These are phyloP conservation scores for Drosophila robusta DNA, from an alignment of 2,888 invertebrate genomes.

Conservation along the genomic window DNA sequence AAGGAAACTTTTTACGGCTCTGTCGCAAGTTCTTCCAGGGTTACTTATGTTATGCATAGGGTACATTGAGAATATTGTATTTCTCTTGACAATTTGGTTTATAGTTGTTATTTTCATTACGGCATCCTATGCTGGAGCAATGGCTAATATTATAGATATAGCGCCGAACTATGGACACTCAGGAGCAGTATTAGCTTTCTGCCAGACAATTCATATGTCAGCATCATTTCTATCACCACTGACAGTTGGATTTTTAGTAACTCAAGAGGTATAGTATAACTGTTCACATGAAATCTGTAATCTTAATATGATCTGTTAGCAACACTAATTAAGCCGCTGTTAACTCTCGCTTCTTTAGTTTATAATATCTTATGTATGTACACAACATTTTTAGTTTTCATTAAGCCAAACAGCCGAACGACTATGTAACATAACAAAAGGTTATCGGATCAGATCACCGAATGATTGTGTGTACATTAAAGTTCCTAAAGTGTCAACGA, in stretches of 20 bases:
- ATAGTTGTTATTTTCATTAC: constrained; percentile 89
- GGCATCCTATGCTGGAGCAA: constrained; percentile 90
- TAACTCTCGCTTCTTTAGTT: no score
- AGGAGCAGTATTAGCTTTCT: constrained; percentile 90
- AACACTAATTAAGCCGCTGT: no score
- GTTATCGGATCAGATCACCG: no score
- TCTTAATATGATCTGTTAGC: no score
- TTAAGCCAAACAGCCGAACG: no score
- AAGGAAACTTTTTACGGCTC: constrained; percentile 89
- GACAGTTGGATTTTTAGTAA: constrained; percentile 87
- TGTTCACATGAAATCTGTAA: no score
- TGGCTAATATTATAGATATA: constrained; percentile 91
- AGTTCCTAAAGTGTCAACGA: no score
- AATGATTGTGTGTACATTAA: no score
- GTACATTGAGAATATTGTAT: constrained; percentile 87
- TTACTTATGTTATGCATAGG: constrained; percentile 88
- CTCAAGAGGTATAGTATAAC: constrained; percentile 86
- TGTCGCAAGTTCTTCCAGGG: constrained; percentile 90
- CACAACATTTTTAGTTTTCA: no score
- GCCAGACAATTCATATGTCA: constrained; percentile 92
- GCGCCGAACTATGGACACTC: constrained; percentile 90
- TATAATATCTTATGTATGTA: no score
- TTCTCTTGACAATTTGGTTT: constrained; percentile 89
- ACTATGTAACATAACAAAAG: no score
- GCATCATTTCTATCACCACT: constrained; percentile 90